These are phyloP conservation scores for Pitangus sulphuratus DNA, from an alignment of 2,797 vertebrate genomes.

Conservation along the genomic window DNA sequence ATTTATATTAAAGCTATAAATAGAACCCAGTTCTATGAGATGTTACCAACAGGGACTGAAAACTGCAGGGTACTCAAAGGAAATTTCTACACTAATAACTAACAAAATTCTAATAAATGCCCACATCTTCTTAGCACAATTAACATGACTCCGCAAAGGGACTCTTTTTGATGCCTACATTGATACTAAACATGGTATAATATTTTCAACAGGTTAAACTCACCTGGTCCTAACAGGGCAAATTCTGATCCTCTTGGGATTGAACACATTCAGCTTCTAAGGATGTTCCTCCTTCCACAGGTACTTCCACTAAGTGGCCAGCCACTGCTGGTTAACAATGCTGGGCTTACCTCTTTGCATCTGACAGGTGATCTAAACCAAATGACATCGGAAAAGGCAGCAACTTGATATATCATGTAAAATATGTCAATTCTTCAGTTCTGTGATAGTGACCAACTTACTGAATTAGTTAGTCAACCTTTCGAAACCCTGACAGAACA, in stretches of 20 bases:
- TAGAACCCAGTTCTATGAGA: not conserved
- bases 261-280: not conserved
- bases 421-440: not conserved
- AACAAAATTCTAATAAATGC: not conserved
- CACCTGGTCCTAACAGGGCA: not conserved
- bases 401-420: not conserved
- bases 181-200: not conserved
- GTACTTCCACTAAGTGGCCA: rapidly evolving
- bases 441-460: not conserved
- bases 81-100: not conserved
- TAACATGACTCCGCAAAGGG: not conserved
- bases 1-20: not conserved
- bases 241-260: not conserved
- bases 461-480: not conserved
- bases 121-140: not conserved
- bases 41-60: not conserved
- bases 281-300: not conserved
- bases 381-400: not conserved
- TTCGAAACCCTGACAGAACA: not conserved
- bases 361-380: not conserved
- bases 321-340: rapidly evolving
- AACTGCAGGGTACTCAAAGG: not conserved
- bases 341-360: not conserved
- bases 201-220: not conserved
- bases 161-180: not conserved